Conservation (phyloP, 2,113 vertebrate genomes). For the Haemorhous mexicanus region DNA sequence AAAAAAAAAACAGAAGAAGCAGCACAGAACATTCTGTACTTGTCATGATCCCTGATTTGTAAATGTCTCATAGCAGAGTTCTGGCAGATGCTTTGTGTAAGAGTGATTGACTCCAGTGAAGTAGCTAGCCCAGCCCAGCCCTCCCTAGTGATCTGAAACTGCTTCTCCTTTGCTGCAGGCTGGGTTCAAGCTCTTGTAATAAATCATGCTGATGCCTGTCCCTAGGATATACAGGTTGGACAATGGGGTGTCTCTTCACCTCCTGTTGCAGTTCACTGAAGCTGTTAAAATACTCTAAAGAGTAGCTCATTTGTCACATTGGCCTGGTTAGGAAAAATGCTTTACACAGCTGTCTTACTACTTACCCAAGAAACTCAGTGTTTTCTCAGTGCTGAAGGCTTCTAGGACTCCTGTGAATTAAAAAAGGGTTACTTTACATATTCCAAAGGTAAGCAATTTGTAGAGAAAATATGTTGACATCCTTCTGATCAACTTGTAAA, state of each 20-base stretch:
- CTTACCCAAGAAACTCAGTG: neutral
- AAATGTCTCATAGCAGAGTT: neutral
- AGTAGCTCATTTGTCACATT: conserved; percentile 6
- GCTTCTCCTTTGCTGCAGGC: conserved; percentile 21
- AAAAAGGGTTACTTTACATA: neutral
- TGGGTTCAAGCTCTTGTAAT: neutral
- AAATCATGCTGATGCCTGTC: neutral
- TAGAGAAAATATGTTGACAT: neutral
- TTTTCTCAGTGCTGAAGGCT: neutral
- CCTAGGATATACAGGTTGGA: neutral
- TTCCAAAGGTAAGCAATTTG: neutral
- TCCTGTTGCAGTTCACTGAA: neutral
- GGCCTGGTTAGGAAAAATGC: neutral
- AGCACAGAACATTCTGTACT: conserved; percentile 25
- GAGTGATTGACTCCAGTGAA: conserved; percentile 1
- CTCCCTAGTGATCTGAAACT: conserved; percentile 14
- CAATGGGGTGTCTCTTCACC: neutral
- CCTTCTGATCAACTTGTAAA: neutral
- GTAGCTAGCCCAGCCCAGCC: neutral
- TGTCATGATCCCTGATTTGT: neutral
- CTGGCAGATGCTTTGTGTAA: conserved; percentile 52
- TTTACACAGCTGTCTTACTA: neutral
- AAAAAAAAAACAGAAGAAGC: neutral
- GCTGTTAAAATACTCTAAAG: conserved; percentile 3
- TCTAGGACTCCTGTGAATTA: neutral